phyloP scores from a whole-genome alignment of 2,113 vertebrate genomes.

The Apus apus region DNA sequence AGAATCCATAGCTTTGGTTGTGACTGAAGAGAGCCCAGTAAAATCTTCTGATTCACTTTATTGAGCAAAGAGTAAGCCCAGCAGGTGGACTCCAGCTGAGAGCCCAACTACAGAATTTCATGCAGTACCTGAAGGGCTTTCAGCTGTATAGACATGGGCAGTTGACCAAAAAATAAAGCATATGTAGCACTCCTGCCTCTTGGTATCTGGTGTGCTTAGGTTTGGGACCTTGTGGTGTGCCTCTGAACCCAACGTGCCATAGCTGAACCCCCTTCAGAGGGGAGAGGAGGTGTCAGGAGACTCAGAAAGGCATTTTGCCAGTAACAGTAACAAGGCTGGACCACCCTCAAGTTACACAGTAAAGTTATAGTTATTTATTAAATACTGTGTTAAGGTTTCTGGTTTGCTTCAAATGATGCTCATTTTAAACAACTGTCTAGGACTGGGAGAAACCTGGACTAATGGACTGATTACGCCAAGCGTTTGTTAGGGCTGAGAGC shows the following conservation, averaged over 20 bases:
- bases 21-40: not conserved
- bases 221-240: not conserved
- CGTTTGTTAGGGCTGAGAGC: not conserved
- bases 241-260: not conserved
- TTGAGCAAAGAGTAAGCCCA: not conserved
- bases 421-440: slow-evolving; percentile 50
- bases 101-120: not conserved
- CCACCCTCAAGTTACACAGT: slow-evolving; percentile 4
- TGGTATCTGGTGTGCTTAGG: not conserved
- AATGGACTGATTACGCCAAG: not conserved
- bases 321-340: not conserved
- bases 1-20: not conserved
- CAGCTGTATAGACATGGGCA: not conserved
- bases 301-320: not conserved
- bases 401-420: slow-evolving; percentile 37
- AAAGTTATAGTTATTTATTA: slow-evolving; percentile 23
- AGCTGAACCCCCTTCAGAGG: not conserved
- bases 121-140: not conserved
- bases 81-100: not conserved
- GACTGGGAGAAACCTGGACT: slow-evolving; percentile 15
- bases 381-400: slow-evolving; percentile 19
- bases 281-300: not conserved
- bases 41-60: not conserved
- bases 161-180: not conserved
- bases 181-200: not conserved